phyloP scores from a whole-genome alignment of 2,797 vertebrate species.

The Gymnothorax reevesii region DNA sequence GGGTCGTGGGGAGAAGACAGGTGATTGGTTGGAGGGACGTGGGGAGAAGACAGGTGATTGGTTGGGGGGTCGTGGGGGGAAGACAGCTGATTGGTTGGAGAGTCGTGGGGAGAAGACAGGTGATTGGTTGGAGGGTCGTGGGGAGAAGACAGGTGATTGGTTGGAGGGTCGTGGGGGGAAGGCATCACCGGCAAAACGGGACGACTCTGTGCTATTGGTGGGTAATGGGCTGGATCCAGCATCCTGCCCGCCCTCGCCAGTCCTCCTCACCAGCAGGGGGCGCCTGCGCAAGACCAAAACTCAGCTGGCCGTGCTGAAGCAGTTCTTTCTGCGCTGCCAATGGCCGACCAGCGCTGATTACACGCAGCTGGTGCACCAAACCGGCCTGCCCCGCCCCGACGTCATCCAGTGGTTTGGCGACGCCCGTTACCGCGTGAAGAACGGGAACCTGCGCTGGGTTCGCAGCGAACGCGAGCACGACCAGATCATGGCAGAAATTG shows the following conservation, averaged over 20 bases:
- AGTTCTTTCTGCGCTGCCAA: conserved; percentile 73
- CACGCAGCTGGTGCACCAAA: conserved; percentile 59
- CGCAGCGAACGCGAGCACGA: conserved; percentile 55
- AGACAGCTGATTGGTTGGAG: neutral
- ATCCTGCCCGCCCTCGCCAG: conserved; percentile 29
- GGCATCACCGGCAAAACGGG: conserved; percentile 23
- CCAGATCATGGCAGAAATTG: conserved; percentile 41
- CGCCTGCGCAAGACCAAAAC: conserved; percentile 69
- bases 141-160: neutral
- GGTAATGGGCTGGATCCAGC: too few species aligned
- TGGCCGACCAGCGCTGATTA: conserved; percentile 76
- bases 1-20: conserved; percentile 17
- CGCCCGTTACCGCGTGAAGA: conserved; percentile 78
- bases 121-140: too few species aligned
- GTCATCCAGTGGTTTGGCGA: conserved; percentile 82
- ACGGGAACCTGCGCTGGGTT: conserved; percentile 74
- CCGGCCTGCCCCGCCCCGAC: conserved; percentile 60
- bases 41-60: neutral
- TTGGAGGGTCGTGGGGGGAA: neutral
- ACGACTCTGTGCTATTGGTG: neutral
- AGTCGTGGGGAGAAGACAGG: too few species aligned
- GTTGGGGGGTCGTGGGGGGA: too few species aligned
- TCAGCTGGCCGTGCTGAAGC: conserved; percentile 71
- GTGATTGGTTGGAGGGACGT: neutral
- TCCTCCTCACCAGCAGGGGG: conserved; percentile 45